A percentile compares a stretch with the other conserved stretches of the same genome.
phyloP scores from a whole-genome alignment of 35 echinoderm and acorn worm genomes.

The Apostichopus californicus region DNA sequence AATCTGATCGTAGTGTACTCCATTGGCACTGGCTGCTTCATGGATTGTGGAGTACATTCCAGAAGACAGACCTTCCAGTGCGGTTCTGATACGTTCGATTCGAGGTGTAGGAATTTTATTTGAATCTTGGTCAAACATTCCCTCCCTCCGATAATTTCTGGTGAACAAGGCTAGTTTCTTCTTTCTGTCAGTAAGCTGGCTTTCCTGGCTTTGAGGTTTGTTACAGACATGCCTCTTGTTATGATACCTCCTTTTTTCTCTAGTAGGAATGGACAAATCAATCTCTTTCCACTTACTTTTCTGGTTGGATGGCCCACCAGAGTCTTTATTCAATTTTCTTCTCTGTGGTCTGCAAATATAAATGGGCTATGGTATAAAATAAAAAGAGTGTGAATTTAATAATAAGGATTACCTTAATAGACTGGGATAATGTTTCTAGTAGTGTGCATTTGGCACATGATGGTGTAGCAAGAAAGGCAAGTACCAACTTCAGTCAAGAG shows the following conservation, averaged over 20 bases:
- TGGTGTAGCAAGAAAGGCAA: too few species aligned
- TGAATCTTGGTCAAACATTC: background rate
- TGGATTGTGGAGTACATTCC: background rate
- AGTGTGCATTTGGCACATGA: too few species aligned
- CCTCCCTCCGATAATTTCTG: background rate
- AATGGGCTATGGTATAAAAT: too few species aligned
- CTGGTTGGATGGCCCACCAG: background rate
- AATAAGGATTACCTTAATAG: too few species aligned
- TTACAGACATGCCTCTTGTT: background rate
- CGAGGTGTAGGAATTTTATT: background rate
- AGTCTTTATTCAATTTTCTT: background rate
- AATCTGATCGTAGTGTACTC: conserved; percentile 25
- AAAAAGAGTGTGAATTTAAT: too few species aligned
- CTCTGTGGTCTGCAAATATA: background rate
- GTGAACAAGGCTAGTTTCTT: background rate
- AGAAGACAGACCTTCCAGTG: background rate
- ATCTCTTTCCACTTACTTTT: background rate
- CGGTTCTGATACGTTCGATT: conserved; percentile 8
- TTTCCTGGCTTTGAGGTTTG: background rate
- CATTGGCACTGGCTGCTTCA: background rate
- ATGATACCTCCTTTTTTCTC: background rate
- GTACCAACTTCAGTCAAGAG: too few species aligned
- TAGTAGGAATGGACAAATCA: conserved; percentile 1
- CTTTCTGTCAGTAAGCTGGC: background rate
- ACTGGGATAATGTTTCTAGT: too few species aligned